These are phyloP conservation scores for Tachina lurida DNA, from an alignment of 2,888 invertebrate genomes.

Conservation along the genomic window DNA sequence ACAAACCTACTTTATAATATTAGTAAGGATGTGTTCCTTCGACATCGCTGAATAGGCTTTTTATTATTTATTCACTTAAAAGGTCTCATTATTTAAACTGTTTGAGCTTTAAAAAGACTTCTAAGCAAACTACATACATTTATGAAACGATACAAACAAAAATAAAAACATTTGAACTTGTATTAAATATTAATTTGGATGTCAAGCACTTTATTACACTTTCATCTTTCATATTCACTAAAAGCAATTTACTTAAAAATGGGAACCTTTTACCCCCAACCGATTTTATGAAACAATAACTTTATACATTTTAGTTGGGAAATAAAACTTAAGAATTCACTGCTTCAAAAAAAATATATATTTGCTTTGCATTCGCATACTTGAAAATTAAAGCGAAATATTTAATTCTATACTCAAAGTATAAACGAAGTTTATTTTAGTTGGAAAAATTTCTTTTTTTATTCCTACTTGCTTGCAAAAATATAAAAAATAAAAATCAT, in stretches of 20 bases:
- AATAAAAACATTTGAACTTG: neutral
- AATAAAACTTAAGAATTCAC: neutral
- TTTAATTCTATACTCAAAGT: neutral
- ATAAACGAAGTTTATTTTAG: neutral
- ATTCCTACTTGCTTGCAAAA: neutral
- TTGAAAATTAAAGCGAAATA: neutral
- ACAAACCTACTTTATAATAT: too few relatives aligned
- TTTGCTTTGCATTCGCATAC: neutral
- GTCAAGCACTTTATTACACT: neutral
- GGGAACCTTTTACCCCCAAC: neutral
- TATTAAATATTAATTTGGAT: neutral
- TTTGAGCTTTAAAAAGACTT: too few relatives aligned
- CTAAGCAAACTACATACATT: too few relatives aligned
- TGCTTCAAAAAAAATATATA: neutral
- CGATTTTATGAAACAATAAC: neutral
- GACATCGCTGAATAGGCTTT: too few relatives aligned
- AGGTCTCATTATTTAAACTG: too few relatives aligned
- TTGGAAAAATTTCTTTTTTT: neutral
- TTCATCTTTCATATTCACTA: neutral
- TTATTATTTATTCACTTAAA: too few relatives aligned
- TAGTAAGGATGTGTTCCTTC: too few relatives aligned
- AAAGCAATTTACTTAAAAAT: neutral
- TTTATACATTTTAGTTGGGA: neutral
- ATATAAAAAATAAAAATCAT: slow-evolving; percentile 8
- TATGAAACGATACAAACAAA: too few relatives aligned